Conservation (phyloP, 2,797 vertebrate genomes). For the Cottoperca gobio region DNA sequence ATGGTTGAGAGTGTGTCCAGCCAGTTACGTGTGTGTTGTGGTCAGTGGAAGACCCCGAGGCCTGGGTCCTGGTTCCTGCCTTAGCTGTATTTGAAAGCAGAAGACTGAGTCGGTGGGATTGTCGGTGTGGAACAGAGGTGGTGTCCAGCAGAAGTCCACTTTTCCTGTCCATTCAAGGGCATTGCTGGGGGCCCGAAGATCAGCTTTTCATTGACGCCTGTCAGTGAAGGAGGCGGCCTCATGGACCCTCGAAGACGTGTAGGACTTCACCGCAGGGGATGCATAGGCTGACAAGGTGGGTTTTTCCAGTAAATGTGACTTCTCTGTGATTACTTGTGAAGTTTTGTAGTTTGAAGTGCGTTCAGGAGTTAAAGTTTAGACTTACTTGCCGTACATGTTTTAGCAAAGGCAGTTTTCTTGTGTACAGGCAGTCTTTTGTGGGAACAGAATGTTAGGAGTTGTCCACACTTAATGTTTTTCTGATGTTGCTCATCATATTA, state of each 20-base stretch:
- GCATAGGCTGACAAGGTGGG: slow-evolving; percentile 77
- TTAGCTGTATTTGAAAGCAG: slow-evolving; percentile 40
- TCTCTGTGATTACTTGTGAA: not conserved
- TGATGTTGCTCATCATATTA: not conserved
- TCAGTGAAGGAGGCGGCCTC: slow-evolving; percentile 46
- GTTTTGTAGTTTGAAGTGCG: not conserved
- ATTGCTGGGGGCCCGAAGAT: slow-evolving; percentile 60
- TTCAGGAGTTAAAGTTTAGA: not conserved
- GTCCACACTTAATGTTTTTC: not conserved
- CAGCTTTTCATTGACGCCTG: slow-evolving; percentile 61
- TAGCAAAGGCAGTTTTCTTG: slow-evolving; percentile 14
- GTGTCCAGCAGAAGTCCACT: slow-evolving; percentile 45
- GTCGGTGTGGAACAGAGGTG: slow-evolving; percentile 51
- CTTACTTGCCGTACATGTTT: not conserved
- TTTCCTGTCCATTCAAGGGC: slow-evolving; percentile 84
- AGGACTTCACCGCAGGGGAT: slow-evolving; percentile 65
- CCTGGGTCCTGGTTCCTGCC: slow-evolving; percentile 52
- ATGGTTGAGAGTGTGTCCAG: slow-evolving; percentile 68
- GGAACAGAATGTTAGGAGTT: not conserved
- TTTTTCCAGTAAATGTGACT: slow-evolving; percentile 36
- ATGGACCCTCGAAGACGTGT: slow-evolving; percentile 65
- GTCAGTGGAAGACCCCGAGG: slow-evolving; percentile 61
- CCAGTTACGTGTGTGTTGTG: slow-evolving; percentile 62
- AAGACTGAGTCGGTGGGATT: slow-evolving; percentile 40
- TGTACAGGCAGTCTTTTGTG: slow-evolving; percentile 7